Conservation (phyloP, 2,113 vertebrate species). For the Campylomormyrus numenius region DNA sequence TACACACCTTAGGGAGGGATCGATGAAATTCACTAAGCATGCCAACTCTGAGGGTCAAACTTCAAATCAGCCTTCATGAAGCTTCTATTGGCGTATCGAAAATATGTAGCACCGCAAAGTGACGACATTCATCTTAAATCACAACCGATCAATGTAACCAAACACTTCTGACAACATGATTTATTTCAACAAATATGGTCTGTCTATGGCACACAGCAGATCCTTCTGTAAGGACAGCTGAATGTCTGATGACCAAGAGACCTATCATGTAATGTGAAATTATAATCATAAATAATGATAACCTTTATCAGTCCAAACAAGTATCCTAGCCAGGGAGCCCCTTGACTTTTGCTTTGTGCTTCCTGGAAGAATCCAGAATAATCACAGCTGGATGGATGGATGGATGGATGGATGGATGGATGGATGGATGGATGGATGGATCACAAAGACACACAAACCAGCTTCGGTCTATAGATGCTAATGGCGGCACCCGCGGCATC, state of each 20-base stretch:
- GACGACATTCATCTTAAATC: background rate
- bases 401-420: background rate
- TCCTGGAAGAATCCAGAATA: background rate
- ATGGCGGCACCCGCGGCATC: background rate
- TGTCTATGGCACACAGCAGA: background rate
- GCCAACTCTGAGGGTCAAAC: background rate
- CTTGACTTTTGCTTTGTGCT: background rate
- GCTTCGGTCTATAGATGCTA: background rate
- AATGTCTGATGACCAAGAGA: background rate
- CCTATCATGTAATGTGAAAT: background rate
- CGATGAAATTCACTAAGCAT: background rate
- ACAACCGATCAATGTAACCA: background rate
- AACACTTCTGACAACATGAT: conserved; percentile 2
- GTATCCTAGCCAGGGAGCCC: background rate
- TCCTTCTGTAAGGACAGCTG: background rate
- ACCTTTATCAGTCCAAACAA: background rate
- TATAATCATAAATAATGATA: background rate
- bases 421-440: background rate
- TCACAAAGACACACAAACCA: background rate
- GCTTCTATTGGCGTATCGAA: background rate
- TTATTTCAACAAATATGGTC: background rate
- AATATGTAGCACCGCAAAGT: background rate
- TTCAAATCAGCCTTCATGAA: background rate
- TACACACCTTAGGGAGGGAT: background rate
- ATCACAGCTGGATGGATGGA: background rate